phyloP scores from a whole-genome alignment of 2,113 vertebrate genomes.

The Camelus dromedarius region DNA sequence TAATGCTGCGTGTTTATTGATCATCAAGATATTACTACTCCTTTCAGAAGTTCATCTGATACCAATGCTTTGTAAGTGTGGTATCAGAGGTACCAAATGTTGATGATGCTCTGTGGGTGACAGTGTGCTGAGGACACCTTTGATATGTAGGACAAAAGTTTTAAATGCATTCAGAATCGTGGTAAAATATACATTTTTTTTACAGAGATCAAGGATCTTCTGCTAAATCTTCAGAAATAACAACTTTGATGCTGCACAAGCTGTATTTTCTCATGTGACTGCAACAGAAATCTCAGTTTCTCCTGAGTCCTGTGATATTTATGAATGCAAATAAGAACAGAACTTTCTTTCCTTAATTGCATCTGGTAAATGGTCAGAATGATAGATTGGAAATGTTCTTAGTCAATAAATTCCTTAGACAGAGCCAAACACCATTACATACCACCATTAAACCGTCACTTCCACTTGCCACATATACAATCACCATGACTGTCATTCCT shows the following conservation, averaged over 20 bases:
- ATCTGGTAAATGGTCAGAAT: conserved; percentile 19
- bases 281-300: not conserved
- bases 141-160: not conserved
- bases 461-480: not conserved
- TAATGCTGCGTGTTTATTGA: not conserved
- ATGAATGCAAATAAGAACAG: conserved; percentile 24
- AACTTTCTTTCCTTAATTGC: not conserved
- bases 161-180: not conserved
- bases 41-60: not conserved
- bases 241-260: not conserved
- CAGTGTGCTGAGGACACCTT: not conserved
- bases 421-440: not conserved
- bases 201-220: not conserved
- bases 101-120: not conserved
- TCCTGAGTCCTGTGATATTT: conserved; percentile 38
- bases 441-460: not conserved
- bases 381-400: not conserved
- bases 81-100: not conserved
- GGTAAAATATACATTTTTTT: not conserved
- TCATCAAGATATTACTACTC: not conserved
- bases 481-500: not conserved
- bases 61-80: not conserved
- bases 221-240: not conserved
- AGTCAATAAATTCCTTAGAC: conserved; percentile 28
- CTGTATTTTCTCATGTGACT: not conserved